phyloP scores from a whole-genome alignment of 2,113 vertebrate genomes.

The Rhadina sibilatrix region DNA sequence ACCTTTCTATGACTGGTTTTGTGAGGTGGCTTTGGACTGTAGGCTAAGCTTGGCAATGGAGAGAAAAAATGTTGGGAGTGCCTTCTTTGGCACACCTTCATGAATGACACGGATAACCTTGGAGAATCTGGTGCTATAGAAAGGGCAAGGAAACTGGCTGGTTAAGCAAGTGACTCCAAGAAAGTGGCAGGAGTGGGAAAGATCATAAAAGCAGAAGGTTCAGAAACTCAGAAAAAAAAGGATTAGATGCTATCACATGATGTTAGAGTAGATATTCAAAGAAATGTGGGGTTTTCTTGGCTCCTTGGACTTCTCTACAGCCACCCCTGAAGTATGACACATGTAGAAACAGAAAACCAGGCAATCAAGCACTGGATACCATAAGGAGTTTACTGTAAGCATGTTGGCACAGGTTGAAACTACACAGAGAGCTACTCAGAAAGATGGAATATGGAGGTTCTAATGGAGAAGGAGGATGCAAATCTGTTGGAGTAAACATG shows the following conservation, averaged over 20 bases:
- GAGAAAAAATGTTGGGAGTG: background rate
- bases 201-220: background rate
- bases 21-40: background rate
- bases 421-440: background rate
- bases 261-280: background rate
- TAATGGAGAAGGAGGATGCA: background rate
- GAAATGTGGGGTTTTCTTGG: background rate
- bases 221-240: background rate
- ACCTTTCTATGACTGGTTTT: background rate
- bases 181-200: background rate
- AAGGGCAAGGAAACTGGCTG: background rate
- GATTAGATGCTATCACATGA: background rate
- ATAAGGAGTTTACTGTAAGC: background rate
- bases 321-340: background rate
- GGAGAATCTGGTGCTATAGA: background rate
- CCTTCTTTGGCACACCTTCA: background rate
- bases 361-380: accelerated
- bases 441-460: background rate
- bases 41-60: background rate
- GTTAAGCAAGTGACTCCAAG: background rate
- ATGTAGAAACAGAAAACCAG: background rate
- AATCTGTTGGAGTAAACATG: background rate
- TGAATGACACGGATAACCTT: accelerated
- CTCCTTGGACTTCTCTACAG: background rate
- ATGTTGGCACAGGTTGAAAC: background rate